Evolutionary conservation across 2,888 invertebrate species (phyloP).

Genomic region (Harmothoe impar): DNA sequence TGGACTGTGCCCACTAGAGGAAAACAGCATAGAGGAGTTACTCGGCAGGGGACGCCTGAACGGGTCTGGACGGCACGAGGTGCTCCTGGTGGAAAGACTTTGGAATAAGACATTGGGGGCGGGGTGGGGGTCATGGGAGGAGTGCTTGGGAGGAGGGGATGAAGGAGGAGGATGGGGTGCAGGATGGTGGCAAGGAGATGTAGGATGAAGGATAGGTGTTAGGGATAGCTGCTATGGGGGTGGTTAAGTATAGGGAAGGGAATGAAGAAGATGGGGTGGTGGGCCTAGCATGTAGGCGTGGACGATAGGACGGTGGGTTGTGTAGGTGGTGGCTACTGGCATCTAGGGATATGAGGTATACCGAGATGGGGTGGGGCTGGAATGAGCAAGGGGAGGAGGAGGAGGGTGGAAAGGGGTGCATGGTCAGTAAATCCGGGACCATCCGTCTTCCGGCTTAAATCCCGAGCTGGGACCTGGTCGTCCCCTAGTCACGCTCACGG

Average conservation of each 20-base stretch:
- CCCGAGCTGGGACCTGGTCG: not conserved
- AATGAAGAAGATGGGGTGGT: too few species aligned
- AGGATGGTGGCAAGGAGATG: too few species aligned
- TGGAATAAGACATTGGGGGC: not conserved
- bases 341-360: too few species aligned
- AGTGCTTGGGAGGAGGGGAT: not conserved
- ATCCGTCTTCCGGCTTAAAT: constrained; percentile 31
- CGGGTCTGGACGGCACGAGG: not conserved
- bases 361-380: too few species aligned
- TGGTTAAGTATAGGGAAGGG: too few species aligned
- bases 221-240: too few species aligned
- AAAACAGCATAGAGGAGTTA: not conserved
- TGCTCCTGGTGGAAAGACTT: not conserved
- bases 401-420: not conserved
- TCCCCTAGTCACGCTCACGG: not conserved
- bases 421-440: not conserved
- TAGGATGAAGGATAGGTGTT: too few species aligned
- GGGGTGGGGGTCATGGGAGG: not conserved
- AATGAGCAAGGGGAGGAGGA: too few species aligned
- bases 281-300: too few species aligned
- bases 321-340: too few species aligned
- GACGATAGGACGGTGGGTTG: too few species aligned
- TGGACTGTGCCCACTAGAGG: not conserved
- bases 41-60: not conserved
- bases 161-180: not conserved